A percentile compares a stretch with the other conserved stretches of the same genome.
phyloP scores from a whole-genome alignment of 2,888 invertebrate genomes.

The Mylabris sibirica region DNA sequence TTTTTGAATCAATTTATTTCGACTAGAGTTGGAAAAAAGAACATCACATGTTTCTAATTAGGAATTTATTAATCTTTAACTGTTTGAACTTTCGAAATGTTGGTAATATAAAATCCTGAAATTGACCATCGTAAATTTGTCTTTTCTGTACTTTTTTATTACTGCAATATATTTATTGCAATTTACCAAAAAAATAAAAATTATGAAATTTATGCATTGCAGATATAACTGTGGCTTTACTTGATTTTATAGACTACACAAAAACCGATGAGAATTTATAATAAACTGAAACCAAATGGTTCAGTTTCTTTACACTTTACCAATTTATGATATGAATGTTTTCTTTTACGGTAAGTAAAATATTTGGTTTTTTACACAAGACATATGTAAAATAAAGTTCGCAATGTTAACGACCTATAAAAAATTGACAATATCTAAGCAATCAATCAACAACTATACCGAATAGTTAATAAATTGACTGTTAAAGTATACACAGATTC shows the following conservation, averaged over 20 bases:
- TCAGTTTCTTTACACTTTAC: not conserved
- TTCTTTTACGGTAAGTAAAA: not conserved
- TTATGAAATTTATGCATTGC: constrained; percentile 7
- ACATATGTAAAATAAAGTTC: no score
- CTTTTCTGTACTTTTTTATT: constrained; percentile 10
- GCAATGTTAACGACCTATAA: constrained; percentile 1
- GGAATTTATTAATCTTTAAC: not conserved
- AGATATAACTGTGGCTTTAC: not conserved
- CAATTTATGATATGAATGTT: not conserved
- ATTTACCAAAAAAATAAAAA: constrained; percentile 4
- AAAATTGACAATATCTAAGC: not conserved
- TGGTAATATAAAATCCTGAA: not conserved
- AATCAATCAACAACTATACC: not conserved
- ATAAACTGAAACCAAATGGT: constrained; percentile 9
- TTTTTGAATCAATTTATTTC: not conserved
- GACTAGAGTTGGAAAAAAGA: not conserved
- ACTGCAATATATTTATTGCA: not conserved
- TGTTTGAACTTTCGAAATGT: not conserved
- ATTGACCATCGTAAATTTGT: constrained; percentile 9
- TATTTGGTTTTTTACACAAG: not conserved
- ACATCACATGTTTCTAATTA: constrained; percentile 7
- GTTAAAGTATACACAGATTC: not conserved
- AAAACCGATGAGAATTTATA: not conserved
- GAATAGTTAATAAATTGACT: not conserved
- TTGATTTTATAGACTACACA: not conserved